phyloP scores from a whole-genome alignment of 37 sponge, comb jelly and placozoan species.

The Ianthella basta region DNA sequence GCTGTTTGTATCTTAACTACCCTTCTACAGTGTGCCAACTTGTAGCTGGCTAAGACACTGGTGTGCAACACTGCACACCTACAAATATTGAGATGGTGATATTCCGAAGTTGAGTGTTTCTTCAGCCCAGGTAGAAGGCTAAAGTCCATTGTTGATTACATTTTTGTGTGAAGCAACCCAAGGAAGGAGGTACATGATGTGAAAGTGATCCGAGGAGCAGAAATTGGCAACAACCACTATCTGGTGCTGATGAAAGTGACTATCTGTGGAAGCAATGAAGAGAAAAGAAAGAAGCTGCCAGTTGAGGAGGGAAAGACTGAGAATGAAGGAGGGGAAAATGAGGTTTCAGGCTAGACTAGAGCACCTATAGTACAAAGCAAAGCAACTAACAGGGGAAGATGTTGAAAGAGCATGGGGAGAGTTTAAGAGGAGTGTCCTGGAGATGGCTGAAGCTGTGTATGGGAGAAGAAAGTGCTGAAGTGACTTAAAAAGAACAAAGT shows the following conservation, averaged over 20 bases:
- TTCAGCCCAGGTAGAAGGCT: not conserved
- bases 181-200: constrained; percentile 17
- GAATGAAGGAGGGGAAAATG: not conserved
- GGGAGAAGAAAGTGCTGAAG: not conserved
- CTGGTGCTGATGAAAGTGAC: constrained; percentile 17
- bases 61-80: too few species aligned
- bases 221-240: not conserved
- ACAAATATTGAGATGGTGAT: too few species aligned
- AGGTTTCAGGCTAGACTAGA: constrained; percentile 1
- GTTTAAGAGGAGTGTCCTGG: constrained; percentile 11
- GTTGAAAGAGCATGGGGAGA: constrained; percentile 3
- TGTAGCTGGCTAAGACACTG: too few species aligned
- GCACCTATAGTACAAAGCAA: not conserved
- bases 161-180: not conserved
- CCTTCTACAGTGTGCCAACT: too few species aligned
- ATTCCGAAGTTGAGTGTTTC: too few species aligned
- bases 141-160: constrained; percentile 9
- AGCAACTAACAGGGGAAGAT: not conserved
- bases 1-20: too few species aligned
- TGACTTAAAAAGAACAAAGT: constrained; percentile 5
- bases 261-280: constrained; percentile 11
- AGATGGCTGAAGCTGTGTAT: not conserved
- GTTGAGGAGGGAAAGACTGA: constrained; percentile 10
- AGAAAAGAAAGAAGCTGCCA: constrained; percentile 7
- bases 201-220: constrained; percentile 9